These are phyloP conservation scores for Cabera pusaria DNA, from an alignment of 2,888 invertebrate species.

Conservation along the genomic window DNA sequence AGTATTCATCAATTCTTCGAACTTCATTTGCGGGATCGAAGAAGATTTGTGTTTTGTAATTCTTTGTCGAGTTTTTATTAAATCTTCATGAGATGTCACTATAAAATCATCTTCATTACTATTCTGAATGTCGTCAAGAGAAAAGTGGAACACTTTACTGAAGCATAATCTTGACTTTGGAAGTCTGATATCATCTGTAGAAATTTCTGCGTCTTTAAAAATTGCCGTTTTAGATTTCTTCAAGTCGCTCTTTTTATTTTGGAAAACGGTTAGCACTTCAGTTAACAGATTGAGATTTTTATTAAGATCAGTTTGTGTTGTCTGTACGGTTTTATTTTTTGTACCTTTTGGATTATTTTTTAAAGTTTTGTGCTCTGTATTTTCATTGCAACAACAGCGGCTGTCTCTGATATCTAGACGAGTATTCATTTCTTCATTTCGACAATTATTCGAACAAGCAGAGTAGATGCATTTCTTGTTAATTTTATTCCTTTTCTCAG, in stretches of 20 bases:
- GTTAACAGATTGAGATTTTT: conserved; percentile 59
- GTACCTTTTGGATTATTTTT: conserved; percentile 11
- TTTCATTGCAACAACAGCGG: no score
- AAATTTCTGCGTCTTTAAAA: conserved; percentile 55
- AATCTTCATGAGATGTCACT: conserved; percentile 50
- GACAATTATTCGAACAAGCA: conserved; percentile 57
- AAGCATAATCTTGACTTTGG: conserved; percentile 37
- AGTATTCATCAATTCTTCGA: conserved; percentile 65
- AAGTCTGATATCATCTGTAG: conserved; percentile 39
- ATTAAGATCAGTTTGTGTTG: conserved; percentile 43
- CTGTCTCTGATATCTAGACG: no score
- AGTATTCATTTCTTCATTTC: no score
- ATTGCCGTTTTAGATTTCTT: conserved; percentile 40
- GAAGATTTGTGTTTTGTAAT: conserved; percentile 63
- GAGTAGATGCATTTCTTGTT: conserved; percentile 53
- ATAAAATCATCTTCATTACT: conserved; percentile 46
- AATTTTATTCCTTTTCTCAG: conserved; percentile 23
- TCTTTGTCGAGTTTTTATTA: conserved; percentile 38
- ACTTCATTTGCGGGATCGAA: conserved; percentile 72
- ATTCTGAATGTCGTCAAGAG: conserved; percentile 42
- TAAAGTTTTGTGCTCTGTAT: no score
- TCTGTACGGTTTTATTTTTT: conserved; percentile 45
- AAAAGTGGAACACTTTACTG: conserved; percentile 53
- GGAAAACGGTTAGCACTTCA: conserved; percentile 67
- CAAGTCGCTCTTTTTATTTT: conserved; percentile 64